phyloP scores from a whole-genome alignment of 2,888 invertebrate species.

The Bellardia pandia region DNA sequence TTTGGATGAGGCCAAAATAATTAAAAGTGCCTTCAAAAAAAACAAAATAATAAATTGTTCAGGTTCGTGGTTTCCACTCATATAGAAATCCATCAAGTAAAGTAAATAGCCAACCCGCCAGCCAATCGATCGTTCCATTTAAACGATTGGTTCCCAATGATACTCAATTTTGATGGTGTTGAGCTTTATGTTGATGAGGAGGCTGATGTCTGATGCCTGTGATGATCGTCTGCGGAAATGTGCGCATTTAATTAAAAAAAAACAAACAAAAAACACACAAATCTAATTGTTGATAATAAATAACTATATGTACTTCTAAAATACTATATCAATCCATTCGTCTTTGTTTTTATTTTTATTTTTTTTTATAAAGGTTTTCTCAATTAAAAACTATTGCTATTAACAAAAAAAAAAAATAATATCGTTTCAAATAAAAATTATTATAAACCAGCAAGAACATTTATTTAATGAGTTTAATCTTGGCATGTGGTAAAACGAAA shows the following conservation, averaged over 20 bases:
- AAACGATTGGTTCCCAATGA: background rate
- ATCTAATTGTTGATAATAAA: constrained; percentile 77
- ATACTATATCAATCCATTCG: too few species aligned
- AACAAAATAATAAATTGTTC: constrained; percentile 13
- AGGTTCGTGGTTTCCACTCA: constrained; percentile 6
- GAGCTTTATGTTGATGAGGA: background rate
- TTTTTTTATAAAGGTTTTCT: constrained; percentile 26
- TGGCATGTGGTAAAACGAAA: constrained; percentile 64
- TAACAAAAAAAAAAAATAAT: background rate
- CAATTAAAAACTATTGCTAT: constrained; percentile 33
- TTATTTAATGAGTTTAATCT: constrained; percentile 52
- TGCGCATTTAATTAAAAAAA: constrained; percentile 77
- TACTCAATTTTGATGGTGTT: background rate
- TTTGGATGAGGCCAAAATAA: constrained; percentile 39
- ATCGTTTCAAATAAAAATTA: constrained; percentile 11
- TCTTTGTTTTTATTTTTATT: constrained; percentile 55
- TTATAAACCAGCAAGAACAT: constrained; percentile 42
- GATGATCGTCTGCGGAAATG: constrained; percentile 74
- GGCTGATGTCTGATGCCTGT: constrained; percentile 33
- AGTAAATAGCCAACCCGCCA: constrained; percentile 14
- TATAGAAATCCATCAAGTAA: constrained; percentile 20
- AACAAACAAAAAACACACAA: constrained; percentile 21
- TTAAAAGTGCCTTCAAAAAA: background rate
- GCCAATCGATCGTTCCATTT: constrained; percentile 31
- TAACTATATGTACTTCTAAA: constrained; percentile 61